Base-by-base conservation (phyloP, 2,888 invertebrate genomes). In the Cheilosia impressa region DNA sequence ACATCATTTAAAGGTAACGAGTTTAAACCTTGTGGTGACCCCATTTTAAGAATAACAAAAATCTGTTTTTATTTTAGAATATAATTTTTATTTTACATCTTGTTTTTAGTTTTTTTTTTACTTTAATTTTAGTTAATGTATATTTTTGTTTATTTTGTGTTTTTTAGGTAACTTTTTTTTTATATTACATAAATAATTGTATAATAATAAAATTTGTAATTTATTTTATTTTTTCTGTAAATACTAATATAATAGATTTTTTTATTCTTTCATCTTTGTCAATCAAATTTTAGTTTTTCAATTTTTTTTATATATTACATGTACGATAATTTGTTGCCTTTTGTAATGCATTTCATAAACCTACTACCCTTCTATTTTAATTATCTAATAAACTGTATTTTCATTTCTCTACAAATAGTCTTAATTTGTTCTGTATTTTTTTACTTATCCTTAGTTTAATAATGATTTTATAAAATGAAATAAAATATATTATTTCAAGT, bases 171-270 rank as follows among this genome's bases (percentile, higher is more conserved):
- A 72, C 66, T 50, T 19, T 45, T 22, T n/a, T 85, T 76, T 85
- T 76, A 68, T 72, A 81, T 76, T 72, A 60, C 57, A 62, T 77
- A 62, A 85, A 75, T 73, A 76, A 77, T 85, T 85, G 81, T 85
- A 85, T 68, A 84, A 52, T 84, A 81, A 76, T 85, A 85, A 85
- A 80, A 85, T 80, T 85, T 76, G 47, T 76, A 52, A 58, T 73
- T 63, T 17, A 68, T 50, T 76, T 43, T 27, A 19, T 43, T 38
- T 19, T 68, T 55, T 50, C 41, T 77, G 47, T 68, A 62, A 62
- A 60, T 55, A 62, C 63, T 62, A 71, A 60, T 73, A 72, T 79
- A 75, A 69, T 84, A 69, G 73, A 75, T 45, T 65, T 75, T 50
- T 24, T 75, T n/a, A n/a, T 69, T 43, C n/a, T 43, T 58, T 63